Base-by-base conservation (phyloP, 2,113 vertebrate species). In the Sigmodon hispidus region DNA sequence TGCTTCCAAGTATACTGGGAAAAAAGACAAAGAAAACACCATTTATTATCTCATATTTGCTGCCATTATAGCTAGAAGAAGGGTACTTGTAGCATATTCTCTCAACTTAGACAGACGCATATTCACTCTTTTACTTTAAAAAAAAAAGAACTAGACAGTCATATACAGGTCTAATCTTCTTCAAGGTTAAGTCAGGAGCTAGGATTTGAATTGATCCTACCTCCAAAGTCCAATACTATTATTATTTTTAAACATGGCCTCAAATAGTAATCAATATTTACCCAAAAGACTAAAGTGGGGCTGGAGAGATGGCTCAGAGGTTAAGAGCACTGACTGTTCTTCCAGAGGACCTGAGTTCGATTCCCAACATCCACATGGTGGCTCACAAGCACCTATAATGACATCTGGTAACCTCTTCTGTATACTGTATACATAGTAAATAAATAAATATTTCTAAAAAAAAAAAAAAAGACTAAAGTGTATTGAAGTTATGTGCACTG, bases 91-190 rank as follows among this genome's bases (percentile, higher is more conserved):
- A 63, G 40, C 40, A 83, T 1, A 45, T 65, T 75, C 31, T 93
- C 52, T 93, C 63, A 65, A 34, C n/a, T 50, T 34, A 91, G n/a
- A 63, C 4, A 19, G 31, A 43, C 87, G 4, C 57, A 45, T 89
- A 69, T 48, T 94, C 73, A 69, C 90, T 92, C 22, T 36, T 89
- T 36, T 86, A 55, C 87, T 90, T 61, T 69, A 76, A 90, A 92
- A 29, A 73, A 92, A 36, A 89, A 96, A 9, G 26, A 88, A 94
- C 36, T 80, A 26, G 80, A 29, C 3, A 87, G 45, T 61, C 11
- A 31, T 57, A 90, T 65, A 89, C 87, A 72, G 15, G 89, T 40
- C 45, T 96, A 79, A 95, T n/a, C 11, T 84, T 61, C 89, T 77
- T 75, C 40, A 87, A 89, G 36, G 9, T 70, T 40, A 48, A 76